Evolutionary conservation across 2,888 invertebrate species (phyloP).

Genomic region (Nudaria mundana): DNA sequence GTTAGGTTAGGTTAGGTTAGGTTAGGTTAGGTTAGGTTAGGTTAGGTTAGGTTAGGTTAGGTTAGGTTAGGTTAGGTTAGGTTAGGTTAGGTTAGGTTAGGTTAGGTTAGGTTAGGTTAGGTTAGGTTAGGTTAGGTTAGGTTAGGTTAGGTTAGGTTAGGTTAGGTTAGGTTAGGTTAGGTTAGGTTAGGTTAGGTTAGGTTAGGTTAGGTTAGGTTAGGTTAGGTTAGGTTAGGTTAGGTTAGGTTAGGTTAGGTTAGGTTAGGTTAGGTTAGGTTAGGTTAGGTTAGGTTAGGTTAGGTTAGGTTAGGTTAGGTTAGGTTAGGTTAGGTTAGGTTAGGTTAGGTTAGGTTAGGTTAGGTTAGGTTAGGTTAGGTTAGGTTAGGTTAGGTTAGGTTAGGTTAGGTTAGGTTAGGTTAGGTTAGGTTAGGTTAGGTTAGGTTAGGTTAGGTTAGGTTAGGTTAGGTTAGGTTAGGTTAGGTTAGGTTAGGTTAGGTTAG

Average conservation of each 20-base stretch:
- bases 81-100: constrained; percentile 13
- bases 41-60: constrained; percentile 4
- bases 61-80: constrained; percentile 5
- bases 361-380: constrained; percentile 11
- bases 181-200: constrained; percentile 9
- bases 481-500: constrained; percentile 11
- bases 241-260: constrained; percentile 13
- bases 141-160: constrained; percentile 1
- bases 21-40: constrained; percentile 4
- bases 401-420: constrained; percentile 11
- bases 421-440: constrained; percentile 7
- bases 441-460: constrained; percentile 2
- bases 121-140: constrained; percentile 9
- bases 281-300: constrained; percentile 11
- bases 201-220: background rate
- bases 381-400: constrained; percentile 11
- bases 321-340: constrained; percentile 12
- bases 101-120: constrained; percentile 9
- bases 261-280: no score
- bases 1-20: constrained; percentile 8
- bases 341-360: constrained; percentile 11
- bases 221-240: constrained; percentile 10
- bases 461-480: constrained; percentile 4
- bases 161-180: constrained; percentile 9
- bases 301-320: constrained; percentile 11